phyloP scores from a whole-genome alignment of 1,140 invertebrate species.

The Arctopsyche grandis region DNA sequence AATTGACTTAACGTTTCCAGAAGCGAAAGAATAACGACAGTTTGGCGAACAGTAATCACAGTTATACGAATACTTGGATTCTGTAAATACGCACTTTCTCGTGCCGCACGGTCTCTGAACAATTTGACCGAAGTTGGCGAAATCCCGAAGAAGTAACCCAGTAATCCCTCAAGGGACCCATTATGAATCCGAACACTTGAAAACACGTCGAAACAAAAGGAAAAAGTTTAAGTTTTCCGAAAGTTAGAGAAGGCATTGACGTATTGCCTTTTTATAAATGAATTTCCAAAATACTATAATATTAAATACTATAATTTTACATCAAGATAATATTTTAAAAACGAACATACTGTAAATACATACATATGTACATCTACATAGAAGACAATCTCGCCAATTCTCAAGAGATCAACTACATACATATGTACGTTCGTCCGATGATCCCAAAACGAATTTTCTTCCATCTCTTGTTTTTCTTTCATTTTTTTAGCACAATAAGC shows the following conservation, averaged over 20 bases:
- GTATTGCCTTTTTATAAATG: not conserved
- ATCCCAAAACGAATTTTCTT: not conserved
- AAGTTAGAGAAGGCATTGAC: not conserved
- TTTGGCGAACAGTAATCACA: not conserved
- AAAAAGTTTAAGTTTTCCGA: conserved; percentile 13
- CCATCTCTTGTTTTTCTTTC: no score
- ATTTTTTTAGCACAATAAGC: not conserved
- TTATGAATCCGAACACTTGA: conserved; percentile 23
- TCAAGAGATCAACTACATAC: not conserved
- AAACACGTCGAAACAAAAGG: conserved; percentile 29
- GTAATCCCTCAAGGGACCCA: conserved; percentile 10
- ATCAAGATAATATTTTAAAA: no score
- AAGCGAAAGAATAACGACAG: not conserved
- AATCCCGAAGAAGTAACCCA: not conserved
- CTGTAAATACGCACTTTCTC: not conserved
- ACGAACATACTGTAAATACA: no score
- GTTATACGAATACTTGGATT: not conserved
- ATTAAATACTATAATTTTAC: no score
- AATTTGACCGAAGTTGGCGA: conserved; percentile 3
- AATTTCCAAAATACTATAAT: not conserved
- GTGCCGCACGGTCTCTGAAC: not conserved
- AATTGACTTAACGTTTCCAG: no score
- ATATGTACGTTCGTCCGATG: not conserved
- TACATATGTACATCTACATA: no score
- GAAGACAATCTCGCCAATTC: not conserved